Conservation (phyloP, 2,797 vertebrate genomes). For the Microctenopoma steveboyesi region DNA sequence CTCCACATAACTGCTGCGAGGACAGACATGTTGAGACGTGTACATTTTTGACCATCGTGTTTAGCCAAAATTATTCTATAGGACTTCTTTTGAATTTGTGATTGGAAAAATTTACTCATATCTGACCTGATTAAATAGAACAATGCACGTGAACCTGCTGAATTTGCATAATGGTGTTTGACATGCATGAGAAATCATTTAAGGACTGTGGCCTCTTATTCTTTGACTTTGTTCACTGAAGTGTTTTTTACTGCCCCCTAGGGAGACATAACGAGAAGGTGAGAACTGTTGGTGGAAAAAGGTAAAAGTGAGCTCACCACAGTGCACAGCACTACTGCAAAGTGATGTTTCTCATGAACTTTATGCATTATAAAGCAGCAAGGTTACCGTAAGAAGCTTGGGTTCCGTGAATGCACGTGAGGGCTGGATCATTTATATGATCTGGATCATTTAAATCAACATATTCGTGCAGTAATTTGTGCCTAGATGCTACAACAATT, state of each 20-base stretch:
- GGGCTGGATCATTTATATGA: background rate
- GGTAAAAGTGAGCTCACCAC: conserved; percentile 16
- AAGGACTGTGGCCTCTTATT: conserved; percentile 11
- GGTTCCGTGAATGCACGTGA: background rate
- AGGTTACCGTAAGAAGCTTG: background rate
- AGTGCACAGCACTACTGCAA: conserved; percentile 1
- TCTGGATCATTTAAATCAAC: background rate
- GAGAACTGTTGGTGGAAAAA: conserved; percentile 2
- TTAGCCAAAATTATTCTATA: conserved; percentile 4
- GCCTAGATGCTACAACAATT: background rate
- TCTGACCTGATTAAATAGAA: background rate
- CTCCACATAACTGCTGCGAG: conserved; percentile 20
- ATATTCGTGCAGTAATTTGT: background rate
- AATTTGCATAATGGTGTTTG: conserved; percentile 15
- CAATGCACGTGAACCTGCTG: background rate
- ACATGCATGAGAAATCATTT: background rate
- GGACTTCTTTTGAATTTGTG: conserved; percentile 24
- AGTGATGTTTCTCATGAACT: background rate
- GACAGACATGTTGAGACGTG: conserved; percentile 24
- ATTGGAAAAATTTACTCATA: conserved; percentile 1
- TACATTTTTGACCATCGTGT: conserved; percentile 15
- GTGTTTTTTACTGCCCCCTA: conserved; percentile 21
- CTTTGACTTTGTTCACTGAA: conserved; percentile 31
- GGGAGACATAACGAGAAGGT: conserved; percentile 18
- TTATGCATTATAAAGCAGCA: background rate